phyloP scores from a whole-genome alignment of 2,797 vertebrate species.

The Natrix natrix region DNA sequence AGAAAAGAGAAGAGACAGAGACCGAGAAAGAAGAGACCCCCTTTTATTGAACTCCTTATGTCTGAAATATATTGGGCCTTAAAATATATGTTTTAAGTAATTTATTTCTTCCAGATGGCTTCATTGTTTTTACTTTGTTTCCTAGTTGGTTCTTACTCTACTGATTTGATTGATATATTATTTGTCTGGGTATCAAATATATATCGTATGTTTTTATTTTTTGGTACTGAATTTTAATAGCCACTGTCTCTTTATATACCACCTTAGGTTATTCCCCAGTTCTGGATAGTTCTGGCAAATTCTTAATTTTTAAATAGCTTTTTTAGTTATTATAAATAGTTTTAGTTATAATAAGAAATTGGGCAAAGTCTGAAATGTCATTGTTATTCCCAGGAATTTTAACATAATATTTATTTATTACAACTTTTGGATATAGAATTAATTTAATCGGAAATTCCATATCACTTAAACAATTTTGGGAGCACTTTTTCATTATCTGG shows the following conservation, averaged over 20 bases:
- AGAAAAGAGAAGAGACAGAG: neutral
- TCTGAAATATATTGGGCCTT: neutral
- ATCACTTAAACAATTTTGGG: constrained; percentile 86
- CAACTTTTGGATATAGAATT: constrained; percentile 81
- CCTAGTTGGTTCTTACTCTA: neutral
- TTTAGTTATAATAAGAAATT: constrained; percentile 78
- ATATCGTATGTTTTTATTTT: neutral
- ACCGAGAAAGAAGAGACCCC: neutral
- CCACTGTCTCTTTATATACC: neutral
- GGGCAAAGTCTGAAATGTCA: constrained; percentile 77
- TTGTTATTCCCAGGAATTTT: constrained; percentile 72
- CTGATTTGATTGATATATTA: neutral
- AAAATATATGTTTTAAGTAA: neutral
- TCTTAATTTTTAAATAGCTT: constrained; percentile 76
- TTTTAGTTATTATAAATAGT: constrained; percentile 16
- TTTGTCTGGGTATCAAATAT: neutral
- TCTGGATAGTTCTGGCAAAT: constrained; percentile 69
- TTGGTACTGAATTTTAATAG: neutral
- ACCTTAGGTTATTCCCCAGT: neutral
- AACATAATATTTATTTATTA: constrained; percentile 76
- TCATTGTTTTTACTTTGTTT: neutral
- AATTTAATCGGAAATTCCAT: constrained; percentile 78
- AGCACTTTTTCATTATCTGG: constrained; percentile 62
- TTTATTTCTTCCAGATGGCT: neutral
- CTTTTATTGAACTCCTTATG: neutral